Evolutionary conservation across 2,113 vertebrate species (phyloP).

Genomic region (Neotragus moschatus): DNA sequence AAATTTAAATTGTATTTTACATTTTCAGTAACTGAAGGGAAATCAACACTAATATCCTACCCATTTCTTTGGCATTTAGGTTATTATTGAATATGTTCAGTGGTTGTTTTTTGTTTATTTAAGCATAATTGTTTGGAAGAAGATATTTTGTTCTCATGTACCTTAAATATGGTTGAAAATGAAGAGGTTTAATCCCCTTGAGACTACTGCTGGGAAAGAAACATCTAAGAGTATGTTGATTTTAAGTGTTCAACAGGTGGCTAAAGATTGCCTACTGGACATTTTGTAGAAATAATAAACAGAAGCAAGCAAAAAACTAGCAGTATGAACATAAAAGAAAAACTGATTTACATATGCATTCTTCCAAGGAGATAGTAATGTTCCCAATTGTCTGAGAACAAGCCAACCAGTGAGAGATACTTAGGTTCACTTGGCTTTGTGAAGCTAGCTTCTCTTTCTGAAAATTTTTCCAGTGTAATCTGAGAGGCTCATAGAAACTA

Average conservation of each 20-base stretch:
- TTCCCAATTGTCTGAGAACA: background rate
- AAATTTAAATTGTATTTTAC: constrained; percentile 8
- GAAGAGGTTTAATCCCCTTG: background rate
- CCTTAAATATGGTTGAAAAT: constrained; percentile 15
- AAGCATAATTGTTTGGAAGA: constrained; percentile 11
- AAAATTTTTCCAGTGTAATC: background rate
- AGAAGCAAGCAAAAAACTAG: background rate
- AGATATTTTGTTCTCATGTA: background rate
- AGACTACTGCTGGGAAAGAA: background rate
- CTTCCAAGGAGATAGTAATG: background rate
- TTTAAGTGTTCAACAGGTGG: background rate
- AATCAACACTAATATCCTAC: background rate
- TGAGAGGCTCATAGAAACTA: background rate
- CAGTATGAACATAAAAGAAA: background rate
- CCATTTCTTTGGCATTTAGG: constrained; percentile 34
- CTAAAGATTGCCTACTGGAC: background rate
- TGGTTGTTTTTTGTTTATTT: constrained; percentile 15
- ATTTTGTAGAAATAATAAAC: background rate
- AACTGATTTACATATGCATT: background rate
- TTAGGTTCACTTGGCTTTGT: background rate
- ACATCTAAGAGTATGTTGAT: background rate
- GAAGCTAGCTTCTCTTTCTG: background rate
- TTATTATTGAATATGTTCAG: constrained; percentile 13
- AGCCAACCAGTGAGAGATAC: background rate
- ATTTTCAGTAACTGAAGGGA: constrained; percentile 14